phyloP scores from a whole-genome alignment of 2,797 vertebrate genomes.

The Halcyon chelicuti region DNA sequence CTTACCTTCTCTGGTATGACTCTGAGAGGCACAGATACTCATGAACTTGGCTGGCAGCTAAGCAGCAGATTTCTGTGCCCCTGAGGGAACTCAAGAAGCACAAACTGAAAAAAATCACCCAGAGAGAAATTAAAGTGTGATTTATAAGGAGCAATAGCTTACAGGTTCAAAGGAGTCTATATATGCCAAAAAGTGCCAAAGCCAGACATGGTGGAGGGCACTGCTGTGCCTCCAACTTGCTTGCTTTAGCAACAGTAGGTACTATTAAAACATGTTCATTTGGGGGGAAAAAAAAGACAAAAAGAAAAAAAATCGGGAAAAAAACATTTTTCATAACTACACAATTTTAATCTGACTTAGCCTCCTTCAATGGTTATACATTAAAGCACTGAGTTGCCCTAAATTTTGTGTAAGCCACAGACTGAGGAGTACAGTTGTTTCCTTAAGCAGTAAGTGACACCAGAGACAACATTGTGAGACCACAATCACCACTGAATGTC shows the following conservation, averaged over 20 bases:
- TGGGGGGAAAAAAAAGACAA: no score
- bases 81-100: neutral
- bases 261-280: neutral
- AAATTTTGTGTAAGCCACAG: neutral
- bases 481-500: neutral
- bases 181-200: neutral
- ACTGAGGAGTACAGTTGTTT: neutral
- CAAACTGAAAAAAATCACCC: neutral
- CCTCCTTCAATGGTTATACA: neutral
- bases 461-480: neutral
- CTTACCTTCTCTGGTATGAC: neutral
- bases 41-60: neutral
- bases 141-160: neutral
- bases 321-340: neutral
- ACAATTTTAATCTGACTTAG: neutral
- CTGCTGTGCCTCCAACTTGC: neutral
- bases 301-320: neutral
- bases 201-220: fast-evolving
- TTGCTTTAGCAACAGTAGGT: neutral
- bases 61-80: neutral
- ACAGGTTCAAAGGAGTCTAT: neutral
- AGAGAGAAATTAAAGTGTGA: neutral
- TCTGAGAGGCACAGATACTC: neutral
- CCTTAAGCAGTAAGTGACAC: neutral
- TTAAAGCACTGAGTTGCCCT: neutral